Percentiles rank a stretch among this genome's conserved stretches.
Conservation (phyloP, 2,113 vertebrate species). For the Gopherus evgoodei region DNA sequence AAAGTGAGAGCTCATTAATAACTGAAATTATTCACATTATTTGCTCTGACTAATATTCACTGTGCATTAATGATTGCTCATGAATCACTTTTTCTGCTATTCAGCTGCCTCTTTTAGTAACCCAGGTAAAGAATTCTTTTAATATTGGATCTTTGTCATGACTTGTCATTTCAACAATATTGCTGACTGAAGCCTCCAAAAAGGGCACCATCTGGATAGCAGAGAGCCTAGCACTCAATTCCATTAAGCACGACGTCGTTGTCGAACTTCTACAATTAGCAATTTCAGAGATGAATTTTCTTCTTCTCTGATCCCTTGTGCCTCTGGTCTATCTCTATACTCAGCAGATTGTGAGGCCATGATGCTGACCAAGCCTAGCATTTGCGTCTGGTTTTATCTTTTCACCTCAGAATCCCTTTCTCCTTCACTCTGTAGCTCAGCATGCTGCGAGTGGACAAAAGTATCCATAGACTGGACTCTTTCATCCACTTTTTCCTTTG, state of each 20-base stretch:
- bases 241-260: background rate
- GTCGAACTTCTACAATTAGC: background rate
- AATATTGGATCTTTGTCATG: background rate
- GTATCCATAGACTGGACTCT: background rate
- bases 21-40: too few species aligned
- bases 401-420: background rate
- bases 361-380: background rate
- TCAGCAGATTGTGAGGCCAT: background rate
- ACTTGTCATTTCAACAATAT: background rate
- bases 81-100: too few species aligned
- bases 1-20: too few species aligned
- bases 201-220: fast-evolving
- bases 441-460: background rate
- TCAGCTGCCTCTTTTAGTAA: too few species aligned
- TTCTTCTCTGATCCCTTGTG: background rate
- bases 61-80: too few species aligned
- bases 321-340: background rate
- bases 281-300: background rate
- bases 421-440: background rate
- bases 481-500: background rate
- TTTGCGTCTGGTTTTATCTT: background rate
- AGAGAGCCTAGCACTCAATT: background rate
- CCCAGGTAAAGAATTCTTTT: too few species aligned
- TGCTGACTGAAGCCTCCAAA: fast-evolving
- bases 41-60: too few species aligned